Percentiles rank a stretch among this genome's conserved stretches.
Evolutionary conservation across 1,140 invertebrate species (phyloP).

Genomic region (Paraescarpia echinospica): DNA sequence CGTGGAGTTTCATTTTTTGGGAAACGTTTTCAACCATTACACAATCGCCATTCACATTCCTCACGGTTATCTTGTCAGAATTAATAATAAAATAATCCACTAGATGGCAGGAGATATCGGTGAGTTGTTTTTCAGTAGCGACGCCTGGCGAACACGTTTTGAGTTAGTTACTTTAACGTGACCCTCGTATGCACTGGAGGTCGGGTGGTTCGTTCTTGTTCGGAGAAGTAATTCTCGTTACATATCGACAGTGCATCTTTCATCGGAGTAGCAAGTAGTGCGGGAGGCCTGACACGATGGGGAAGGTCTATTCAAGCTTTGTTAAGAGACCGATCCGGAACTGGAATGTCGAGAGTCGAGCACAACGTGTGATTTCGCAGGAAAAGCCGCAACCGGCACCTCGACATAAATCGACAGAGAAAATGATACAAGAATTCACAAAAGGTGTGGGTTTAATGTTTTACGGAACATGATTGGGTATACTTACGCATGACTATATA

Average conservation of each 20-base stretch:
- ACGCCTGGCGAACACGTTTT: neutral
- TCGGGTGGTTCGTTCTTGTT: neutral
- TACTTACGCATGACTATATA: neutral
- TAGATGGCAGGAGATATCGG: neutral
- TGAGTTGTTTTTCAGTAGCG: neutral
- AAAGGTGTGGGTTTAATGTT: conserved; percentile 2
- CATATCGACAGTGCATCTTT: neutral
- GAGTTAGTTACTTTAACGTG: conserved; percentile 12
- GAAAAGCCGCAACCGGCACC: conserved; percentile 21
- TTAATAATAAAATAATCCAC: neutral
- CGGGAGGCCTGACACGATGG: conserved; percentile 20
- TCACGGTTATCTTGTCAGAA: too few species aligned
- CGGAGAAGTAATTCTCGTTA: neutral
- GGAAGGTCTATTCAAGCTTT: conserved; percentile 25
- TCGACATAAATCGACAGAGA: conserved; percentile 7
- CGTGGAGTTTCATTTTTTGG: too few species aligned
- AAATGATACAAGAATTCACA: conserved; percentile 12
- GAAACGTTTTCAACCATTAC: too few species aligned
- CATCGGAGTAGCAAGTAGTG: neutral
- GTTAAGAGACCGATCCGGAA: conserved; percentile 26
- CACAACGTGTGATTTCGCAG: conserved; percentile 22
- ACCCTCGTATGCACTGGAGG: neutral
- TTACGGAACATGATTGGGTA: neutral
- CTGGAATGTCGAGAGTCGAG: conserved; percentile 24
- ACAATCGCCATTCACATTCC: too few species aligned